A percentile compares a stretch with the other conserved stretches of the same genome.
These are phyloP conservation scores for Candidula unifasciata DNA, from an alignment of 2,888 invertebrate genomes.

Conservation along the genomic window DNA sequence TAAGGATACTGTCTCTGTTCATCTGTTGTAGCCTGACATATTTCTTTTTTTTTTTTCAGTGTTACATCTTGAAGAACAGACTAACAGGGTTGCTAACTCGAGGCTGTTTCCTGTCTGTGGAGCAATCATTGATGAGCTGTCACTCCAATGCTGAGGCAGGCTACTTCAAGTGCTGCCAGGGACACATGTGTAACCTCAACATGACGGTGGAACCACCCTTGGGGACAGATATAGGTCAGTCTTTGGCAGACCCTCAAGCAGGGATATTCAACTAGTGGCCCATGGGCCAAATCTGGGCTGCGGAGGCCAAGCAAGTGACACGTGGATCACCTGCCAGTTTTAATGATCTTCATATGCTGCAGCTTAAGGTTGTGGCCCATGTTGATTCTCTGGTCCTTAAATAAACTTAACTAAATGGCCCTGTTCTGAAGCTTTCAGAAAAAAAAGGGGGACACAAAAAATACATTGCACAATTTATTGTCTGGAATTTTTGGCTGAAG, in stretches of 20 bases:
- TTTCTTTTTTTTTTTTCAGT: constrained; percentile 12
- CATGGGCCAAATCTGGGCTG: no score
- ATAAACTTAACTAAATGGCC: no score
- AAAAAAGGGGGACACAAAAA: no score
- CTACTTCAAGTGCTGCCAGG: constrained; percentile 62
- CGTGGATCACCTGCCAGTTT: no score
- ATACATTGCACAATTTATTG: no score
- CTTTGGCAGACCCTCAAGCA: neutral
- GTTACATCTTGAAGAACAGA: constrained; percentile 10
- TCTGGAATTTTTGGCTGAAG: no score
- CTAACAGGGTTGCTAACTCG: neutral
- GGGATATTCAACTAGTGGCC: neutral
- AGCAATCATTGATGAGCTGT: constrained; percentile 41
- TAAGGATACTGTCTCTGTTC: no score
- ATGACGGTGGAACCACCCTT: constrained; percentile 41
- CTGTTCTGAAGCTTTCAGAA: no score
- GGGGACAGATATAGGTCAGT: neutral
- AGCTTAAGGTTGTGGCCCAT: no score
- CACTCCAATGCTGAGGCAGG: neutral
- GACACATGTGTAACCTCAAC: constrained; percentile 62
- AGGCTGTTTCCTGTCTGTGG: constrained; percentile 32
- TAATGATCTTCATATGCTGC: no score
- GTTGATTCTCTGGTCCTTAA: no score
- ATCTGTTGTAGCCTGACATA: neutral
- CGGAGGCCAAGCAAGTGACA: no score